Conservation (phyloP, 2,888 invertebrate species). For the Bhutanitis thaidina region DNA sequence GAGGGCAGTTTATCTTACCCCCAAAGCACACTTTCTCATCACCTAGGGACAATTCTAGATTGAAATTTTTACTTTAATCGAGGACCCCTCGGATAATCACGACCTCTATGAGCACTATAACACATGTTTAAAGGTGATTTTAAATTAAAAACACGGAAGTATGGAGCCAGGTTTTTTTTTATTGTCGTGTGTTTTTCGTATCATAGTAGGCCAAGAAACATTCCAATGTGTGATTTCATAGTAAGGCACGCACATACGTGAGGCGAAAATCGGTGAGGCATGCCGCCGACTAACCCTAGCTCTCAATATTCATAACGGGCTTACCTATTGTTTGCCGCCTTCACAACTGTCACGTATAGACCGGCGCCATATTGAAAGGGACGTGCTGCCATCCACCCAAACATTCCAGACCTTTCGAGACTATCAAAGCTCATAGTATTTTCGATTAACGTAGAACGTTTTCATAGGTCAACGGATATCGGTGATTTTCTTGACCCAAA, state of each 20-base stretch:
- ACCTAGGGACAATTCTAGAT: too few species aligned
- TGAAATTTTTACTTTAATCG: too few species aligned
- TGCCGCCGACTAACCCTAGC: conserved; percentile 52
- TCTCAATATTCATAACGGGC: conserved; percentile 74
- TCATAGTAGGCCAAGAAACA: conserved; percentile 47
- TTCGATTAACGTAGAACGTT: conserved; percentile 30
- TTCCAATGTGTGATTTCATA: conserved; percentile 44
- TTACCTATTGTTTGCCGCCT: conserved; percentile 64
- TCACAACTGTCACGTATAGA: conserved; percentile 64
- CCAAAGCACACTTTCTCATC: too few species aligned
- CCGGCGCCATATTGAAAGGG: conserved; percentile 67
- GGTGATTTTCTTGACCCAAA: conserved; percentile 66
- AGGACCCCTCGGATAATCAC: too few species aligned
- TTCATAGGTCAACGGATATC: conserved; percentile 40
- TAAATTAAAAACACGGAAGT: background rate
- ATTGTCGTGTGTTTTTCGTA: conserved; percentile 33
- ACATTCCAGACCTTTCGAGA: conserved; percentile 41
- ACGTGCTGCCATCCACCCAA: conserved; percentile 62
- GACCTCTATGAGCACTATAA: too few species aligned
- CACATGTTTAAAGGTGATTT: background rate
- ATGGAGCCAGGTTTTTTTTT: background rate
- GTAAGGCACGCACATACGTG: conserved; percentile 34
- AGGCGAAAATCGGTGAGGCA: conserved; percentile 55
- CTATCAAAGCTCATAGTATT: conserved; percentile 31
- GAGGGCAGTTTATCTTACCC: too few species aligned